These are phyloP conservation scores for Prolemur simus DNA, from an alignment of 2,113 vertebrate species.

Conservation along the genomic window DNA sequence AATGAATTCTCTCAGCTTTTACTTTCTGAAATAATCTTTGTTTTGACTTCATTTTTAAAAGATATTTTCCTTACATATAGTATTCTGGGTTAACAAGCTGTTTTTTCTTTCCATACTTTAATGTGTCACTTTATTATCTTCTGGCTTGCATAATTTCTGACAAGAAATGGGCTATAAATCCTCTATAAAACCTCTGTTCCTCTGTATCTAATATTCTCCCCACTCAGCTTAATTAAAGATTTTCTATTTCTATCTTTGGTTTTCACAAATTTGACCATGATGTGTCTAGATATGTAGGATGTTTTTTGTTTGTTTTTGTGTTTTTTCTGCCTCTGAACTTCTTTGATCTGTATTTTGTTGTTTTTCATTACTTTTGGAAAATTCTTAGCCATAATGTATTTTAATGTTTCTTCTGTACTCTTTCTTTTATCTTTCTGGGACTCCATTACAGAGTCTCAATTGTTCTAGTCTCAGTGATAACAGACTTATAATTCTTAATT, in stretches of 20 bases:
- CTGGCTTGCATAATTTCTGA: slow-evolving; percentile 6
- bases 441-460: background rate
- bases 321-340: background rate
- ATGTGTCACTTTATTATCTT: background rate
- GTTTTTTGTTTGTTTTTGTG: background rate
- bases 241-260: background rate
- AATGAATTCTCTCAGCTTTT: background rate
- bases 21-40: background rate
- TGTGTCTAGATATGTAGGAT: background rate
- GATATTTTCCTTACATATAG: background rate
- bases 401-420: background rate
- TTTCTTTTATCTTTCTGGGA: background rate
- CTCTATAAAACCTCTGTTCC: background rate
- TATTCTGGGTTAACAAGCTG: background rate
- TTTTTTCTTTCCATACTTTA: background rate
- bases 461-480: background rate
- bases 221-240: background rate
- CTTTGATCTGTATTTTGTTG: background rate
- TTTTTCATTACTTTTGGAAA: slow-evolving; percentile 31
- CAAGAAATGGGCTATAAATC: background rate
- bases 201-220: background rate
- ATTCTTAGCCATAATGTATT: background rate
- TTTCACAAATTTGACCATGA: background rate
- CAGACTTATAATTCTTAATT: background rate
- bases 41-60: slow-evolving; percentile 29